phyloP scores from a whole-genome alignment of 2,888 invertebrate species.

The Pristionchus exspectatus region DNA sequence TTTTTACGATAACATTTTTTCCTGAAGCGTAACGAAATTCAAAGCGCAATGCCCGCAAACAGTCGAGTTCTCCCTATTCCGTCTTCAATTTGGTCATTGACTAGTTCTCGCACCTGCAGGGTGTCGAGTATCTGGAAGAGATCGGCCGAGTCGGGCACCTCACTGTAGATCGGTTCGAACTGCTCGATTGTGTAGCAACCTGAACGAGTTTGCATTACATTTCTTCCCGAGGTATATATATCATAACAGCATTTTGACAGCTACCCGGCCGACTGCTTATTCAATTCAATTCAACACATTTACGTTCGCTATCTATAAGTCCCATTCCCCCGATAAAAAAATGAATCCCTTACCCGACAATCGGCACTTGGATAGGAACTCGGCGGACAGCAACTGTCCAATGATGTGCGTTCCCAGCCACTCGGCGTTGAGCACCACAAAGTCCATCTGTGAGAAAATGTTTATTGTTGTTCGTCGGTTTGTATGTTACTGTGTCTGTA shows the following conservation, averaged over 20 bases:
- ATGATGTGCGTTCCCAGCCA: constrained; percentile 86
- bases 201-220: not conserved
- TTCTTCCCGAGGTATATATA: no score
- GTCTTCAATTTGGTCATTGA: constrained; percentile 73
- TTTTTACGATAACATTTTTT: no score
- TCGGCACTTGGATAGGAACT: constrained; percentile 81
- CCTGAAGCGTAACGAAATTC: no score
- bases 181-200: constrained; percentile 87
- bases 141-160: constrained; percentile 85
- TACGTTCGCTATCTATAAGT: no score
- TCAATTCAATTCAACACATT: no score
- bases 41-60: no score
- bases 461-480: no score
- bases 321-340: not conserved
- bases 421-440: constrained; percentile 85
- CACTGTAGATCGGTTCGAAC: constrained; percentile 86
- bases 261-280: no score
- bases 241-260: no score
- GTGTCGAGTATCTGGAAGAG: constrained; percentile 86
- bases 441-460: constrained; percentile 80
- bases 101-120: constrained; percentile 83
- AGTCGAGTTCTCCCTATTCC: no score
- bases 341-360: constrained; percentile 52
- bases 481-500: no score
- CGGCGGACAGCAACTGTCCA: constrained; percentile 84